Percentiles rank a stretch among this genome's conserved stretches.
Conservation (phyloP, 2,113 vertebrate genomes). For the Balaeniceps rex region DNA sequence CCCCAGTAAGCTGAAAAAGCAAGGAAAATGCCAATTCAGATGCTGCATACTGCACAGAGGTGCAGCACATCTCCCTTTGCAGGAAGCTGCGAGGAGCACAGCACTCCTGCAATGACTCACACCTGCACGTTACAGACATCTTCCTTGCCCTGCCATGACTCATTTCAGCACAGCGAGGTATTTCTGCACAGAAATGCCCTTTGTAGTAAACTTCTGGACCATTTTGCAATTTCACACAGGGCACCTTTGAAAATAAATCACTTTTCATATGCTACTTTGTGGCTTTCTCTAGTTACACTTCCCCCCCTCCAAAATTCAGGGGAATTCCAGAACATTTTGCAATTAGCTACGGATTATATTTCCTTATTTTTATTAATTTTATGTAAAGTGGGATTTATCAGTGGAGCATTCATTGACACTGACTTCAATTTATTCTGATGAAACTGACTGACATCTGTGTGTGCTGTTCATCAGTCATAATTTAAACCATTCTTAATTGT, state of each 20-base stretch:
- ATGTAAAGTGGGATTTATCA: constrained; percentile 86
- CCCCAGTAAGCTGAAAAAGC: neutral
- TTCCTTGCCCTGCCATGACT: neutral
- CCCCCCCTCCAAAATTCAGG: constrained; percentile 64
- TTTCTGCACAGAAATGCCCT: neutral
- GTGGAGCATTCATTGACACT: constrained; percentile 82
- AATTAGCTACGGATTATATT: constrained; percentile 86
- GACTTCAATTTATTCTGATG: constrained; percentile 87
- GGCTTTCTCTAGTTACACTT: constrained; percentile 39
- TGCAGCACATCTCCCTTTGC: neutral
- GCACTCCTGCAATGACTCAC: neutral
- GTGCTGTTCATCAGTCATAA: constrained; percentile 96
- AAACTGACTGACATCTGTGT: constrained; percentile 93
- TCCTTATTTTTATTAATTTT: constrained; percentile 92
- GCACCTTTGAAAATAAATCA: constrained; percentile 17
- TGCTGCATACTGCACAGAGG: rapidly evolving
- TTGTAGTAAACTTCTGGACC: neutral
- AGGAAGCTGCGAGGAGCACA: neutral
- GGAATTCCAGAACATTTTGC: constrained; percentile 84
- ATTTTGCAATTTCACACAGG: neutral
- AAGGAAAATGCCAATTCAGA: neutral
- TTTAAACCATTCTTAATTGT: constrained; percentile 98
- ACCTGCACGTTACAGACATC: neutral
- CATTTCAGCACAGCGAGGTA: neutral
- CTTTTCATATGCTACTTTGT: neutral